A percentile compares a stretch with the other conserved stretches of the same genome.
These are phyloP conservation scores for Atopsyche davidsoni DNA, from an alignment of 1,140 invertebrate species.

Conservation along the genomic window DNA sequence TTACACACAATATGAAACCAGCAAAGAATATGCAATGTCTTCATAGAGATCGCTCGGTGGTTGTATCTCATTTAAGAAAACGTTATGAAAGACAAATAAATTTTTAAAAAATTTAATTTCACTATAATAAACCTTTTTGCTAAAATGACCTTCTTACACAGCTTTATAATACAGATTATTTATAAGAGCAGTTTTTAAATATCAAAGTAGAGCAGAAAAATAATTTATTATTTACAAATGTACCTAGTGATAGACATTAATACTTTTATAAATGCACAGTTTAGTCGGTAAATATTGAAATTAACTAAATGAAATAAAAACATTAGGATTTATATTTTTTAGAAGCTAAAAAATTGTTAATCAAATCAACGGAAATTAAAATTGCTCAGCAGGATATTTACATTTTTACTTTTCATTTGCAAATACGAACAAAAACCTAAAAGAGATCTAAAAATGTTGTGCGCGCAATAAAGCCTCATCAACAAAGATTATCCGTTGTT, in stretches of 20 bases:
- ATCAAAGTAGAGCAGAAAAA: not conserved
- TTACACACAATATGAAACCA: too few species aligned
- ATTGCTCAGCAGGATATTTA: too few species aligned
- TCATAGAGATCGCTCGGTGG: too few species aligned
- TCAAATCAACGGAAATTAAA: not conserved
- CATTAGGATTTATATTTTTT: not conserved
- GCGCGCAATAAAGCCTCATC: not conserved
- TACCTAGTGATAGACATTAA: not conserved
- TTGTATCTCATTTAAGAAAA: too few species aligned
- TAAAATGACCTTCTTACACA: not conserved
- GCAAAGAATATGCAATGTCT: too few species aligned
- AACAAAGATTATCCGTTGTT: slow-evolving; percentile 1
- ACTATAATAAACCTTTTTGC: not conserved
- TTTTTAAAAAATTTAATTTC: not conserved
- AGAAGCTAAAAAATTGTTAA: not conserved
- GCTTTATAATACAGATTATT: not conserved
- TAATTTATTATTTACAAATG: not conserved
- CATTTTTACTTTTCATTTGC: too few species aligned
- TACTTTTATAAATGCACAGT: not conserved
- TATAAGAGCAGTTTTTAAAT: not conserved
- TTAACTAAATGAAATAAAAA: too few species aligned
- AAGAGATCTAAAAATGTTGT: not conserved
- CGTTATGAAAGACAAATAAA: not conserved
- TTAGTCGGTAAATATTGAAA: not conserved
- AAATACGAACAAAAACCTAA: too few species aligned